Percentiles rank a stretch among this genome's conserved stretches.
Evolutionary conservation across 2,888 invertebrate species (phyloP).

Genomic region (Leptura quadrifasciata): DNA sequence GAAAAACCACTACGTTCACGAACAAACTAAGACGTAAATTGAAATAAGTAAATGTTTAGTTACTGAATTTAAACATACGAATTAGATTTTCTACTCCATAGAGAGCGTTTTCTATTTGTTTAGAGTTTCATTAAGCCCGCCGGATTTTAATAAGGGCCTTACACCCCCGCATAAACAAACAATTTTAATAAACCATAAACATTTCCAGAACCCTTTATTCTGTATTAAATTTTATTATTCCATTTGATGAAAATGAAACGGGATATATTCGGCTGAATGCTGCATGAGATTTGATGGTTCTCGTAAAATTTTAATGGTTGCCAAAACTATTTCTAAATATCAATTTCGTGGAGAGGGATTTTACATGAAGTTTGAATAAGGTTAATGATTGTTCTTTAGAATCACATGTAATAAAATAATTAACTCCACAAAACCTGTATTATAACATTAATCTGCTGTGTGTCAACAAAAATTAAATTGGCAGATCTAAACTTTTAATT

Average conservation of each 20-base stretch:
- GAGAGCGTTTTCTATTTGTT: not conserved
- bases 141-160: not conserved
- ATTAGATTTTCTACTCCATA: not conserved
- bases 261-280: not conserved
- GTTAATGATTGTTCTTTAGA: too few relatives aligned
- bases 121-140: not conserved
- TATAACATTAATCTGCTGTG: too few relatives aligned
- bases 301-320: not conserved
- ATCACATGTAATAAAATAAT: too few relatives aligned
- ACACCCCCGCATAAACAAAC: not conserved
- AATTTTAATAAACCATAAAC: not conserved
- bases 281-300: not conserved
- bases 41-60: not conserved
- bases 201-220: not conserved
- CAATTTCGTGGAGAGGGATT: not conserved
- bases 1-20: slow-evolving; percentile 6
- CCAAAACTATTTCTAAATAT: not conserved
- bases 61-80: not conserved
- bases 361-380: too few relatives aligned
- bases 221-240: not conserved
- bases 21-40: not conserved
- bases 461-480: too few relatives aligned
- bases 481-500: too few relatives aligned
- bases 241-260: not conserved
- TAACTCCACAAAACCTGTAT: too few relatives aligned